Base-by-base conservation (phyloP, 2,113 vertebrate genomes). In the Ptilonorhynchus violaceus region DNA sequence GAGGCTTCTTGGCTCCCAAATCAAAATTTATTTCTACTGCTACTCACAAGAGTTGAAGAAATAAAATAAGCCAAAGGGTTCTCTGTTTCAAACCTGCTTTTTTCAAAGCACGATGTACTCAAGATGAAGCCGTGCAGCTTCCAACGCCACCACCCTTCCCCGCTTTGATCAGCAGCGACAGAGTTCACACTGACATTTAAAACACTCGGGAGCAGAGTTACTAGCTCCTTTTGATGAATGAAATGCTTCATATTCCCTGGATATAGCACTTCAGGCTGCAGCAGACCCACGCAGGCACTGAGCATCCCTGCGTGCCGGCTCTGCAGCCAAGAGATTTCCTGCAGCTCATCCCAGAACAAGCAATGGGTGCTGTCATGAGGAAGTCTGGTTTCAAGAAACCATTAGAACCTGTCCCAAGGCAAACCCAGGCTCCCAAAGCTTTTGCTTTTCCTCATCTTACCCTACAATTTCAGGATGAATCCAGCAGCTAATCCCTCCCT, bases 231-330 rank as follows among this genome's bases (percentile, higher is more conserved):
- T 24, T 76, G 70, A 93, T 89, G 89, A 94, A 94, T 62, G 92
- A 96, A 91, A 70, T 33, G 15, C 62, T 69, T 39, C 28, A 5
- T 16, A 25, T 44, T 49, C 74, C 74, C 79, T 81, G 73, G 75
- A 60, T 64, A 47, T 7, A 92, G 82, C 5, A 2, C 78, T 68
- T 41, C 66, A 60, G 49, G 37, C 74, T 88, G 78, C 62, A 2
- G 5, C 70, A 85, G 92, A 90, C 85, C 88, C 85, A 83, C 33
- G 9, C 74, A 60, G 47, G 24, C 83, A 88, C 85, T 2, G 3
- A 91, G 81, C 52, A 31, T n/a, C 66, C 6, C 0, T 20, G 33
- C 0, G 1, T 7, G 16, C 41, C 0, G 0, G 53, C 73, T 85
- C 46, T 77, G 1, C 55, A 77, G 63, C 30, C 73, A 70, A 42